phyloP scores from a whole-genome alignment of 2,113 vertebrate species.

The Mesocricetus auratus region DNA sequence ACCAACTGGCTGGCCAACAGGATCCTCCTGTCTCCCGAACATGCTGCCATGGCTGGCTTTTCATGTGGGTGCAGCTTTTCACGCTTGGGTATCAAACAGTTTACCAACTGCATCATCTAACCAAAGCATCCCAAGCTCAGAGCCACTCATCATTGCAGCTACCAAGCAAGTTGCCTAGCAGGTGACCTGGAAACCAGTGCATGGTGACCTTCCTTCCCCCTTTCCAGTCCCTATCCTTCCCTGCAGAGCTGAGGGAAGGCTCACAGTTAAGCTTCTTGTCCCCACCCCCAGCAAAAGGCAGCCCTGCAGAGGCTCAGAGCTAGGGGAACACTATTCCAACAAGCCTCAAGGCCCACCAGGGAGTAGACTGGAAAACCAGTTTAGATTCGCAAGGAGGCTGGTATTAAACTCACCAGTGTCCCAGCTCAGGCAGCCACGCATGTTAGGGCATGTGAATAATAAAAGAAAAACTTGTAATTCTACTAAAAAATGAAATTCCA shows the following conservation, averaged over 20 bases:
- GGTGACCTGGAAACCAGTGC: neutral
- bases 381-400: slow-evolving; percentile 85
- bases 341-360: slow-evolving; percentile 80
- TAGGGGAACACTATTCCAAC: slow-evolving; percentile 76
- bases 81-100: too few relatives aligned
- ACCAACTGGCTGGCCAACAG: neutral
- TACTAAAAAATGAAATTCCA: slow-evolving; percentile 86
- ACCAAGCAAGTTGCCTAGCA: neutral
- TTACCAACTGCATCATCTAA: too few relatives aligned
- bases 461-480: slow-evolving; percentile 83
- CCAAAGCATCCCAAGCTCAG: neutral
- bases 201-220: neutral
- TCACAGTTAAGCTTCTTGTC: slow-evolving; percentile 55
- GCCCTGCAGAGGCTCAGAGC: slow-evolving; percentile 80
- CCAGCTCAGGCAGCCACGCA: slow-evolving; percentile 78
- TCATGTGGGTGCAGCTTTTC: neutral
- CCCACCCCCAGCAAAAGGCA: slow-evolving; percentile 71
- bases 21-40: neutral
- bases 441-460: slow-evolving; percentile 85
- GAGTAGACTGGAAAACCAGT: slow-evolving; percentile 87
- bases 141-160: too few relatives aligned
- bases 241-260: slow-evolving; percentile 43
- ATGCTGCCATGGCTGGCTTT: neutral
- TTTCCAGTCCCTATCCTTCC: slow-evolving; percentile 45
- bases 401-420: slow-evolving; percentile 80